phyloP scores from a whole-genome alignment of 2,888 invertebrate species.

The Leucoma salicis region DNA sequence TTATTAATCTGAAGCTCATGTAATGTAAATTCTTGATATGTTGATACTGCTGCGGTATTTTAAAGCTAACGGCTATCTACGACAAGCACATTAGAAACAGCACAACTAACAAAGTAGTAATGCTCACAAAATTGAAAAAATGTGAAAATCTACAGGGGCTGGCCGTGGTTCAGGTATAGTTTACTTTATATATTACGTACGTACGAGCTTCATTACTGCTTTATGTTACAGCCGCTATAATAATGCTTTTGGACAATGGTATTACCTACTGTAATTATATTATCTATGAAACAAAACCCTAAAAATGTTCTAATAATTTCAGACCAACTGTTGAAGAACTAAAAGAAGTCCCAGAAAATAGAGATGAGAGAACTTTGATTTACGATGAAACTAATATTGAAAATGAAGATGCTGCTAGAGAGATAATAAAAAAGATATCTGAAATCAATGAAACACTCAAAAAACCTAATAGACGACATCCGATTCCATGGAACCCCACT shows the following conservation, averaged over 20 bases:
- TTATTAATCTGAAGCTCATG: constrained; percentile 6
- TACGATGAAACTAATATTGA: constrained; percentile 41
- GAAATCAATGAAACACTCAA: constrained; percentile 73
- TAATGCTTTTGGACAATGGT: constrained; percentile 41
- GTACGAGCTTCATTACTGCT: constrained; percentile 46
- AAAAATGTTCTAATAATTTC: constrained; percentile 29
- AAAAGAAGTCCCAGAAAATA: constrained; percentile 17
- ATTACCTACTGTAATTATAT: constrained; percentile 10
- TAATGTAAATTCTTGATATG: background rate
- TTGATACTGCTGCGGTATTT: constrained; percentile 4
- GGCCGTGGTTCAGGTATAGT: constrained; percentile 66
- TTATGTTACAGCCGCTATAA: constrained; percentile 31
- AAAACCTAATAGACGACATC: constrained; percentile 54
- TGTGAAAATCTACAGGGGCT: constrained; percentile 36
- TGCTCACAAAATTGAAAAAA: constrained; percentile 25
- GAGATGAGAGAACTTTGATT: constrained; percentile 44
- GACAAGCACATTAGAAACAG: constrained; percentile 29
- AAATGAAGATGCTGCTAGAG: constrained; percentile 46
- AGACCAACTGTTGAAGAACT: constrained; percentile 36
- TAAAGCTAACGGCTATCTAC: constrained; percentile 16
- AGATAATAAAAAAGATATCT: constrained; percentile 81
- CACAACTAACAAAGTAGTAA: constrained; percentile 48
- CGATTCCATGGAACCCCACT: constrained; percentile 44
- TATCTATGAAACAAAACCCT: constrained; percentile 21
- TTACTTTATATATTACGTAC: constrained; percentile 43